Evolutionary conservation across 2,888 invertebrate genomes (phyloP).

Genomic region (Stenichneumon culpator): DNA sequence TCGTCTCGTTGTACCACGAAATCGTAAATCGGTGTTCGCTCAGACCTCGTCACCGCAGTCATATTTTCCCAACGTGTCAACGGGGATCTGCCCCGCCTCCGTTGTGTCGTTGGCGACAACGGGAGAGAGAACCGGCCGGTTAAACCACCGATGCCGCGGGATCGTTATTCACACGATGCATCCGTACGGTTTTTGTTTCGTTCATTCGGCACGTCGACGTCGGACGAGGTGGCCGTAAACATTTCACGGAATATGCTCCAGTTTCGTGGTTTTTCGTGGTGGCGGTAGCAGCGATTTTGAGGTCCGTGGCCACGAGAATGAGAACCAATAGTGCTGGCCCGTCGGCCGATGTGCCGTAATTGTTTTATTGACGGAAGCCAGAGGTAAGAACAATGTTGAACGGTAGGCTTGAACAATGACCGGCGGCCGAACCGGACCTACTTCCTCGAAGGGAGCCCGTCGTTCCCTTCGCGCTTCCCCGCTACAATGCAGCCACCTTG

Average conservation of each 20-base stretch:
- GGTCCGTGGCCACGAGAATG: not conserved
- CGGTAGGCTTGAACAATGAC: conserved; percentile 29
- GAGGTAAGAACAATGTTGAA: conserved; percentile 34
- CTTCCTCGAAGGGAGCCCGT: conserved; percentile 43
- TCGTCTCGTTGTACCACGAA: conserved; percentile 40
- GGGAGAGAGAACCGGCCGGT: not conserved
- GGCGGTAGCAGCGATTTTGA: not conserved
- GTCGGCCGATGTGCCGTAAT: conserved; percentile 36
- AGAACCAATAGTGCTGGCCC: not conserved
- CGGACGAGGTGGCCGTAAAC: conserved; percentile 27
- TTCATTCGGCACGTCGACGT: conserved; percentile 22
- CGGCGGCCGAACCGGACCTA: conserved; percentile 27
- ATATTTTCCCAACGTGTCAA: conserved; percentile 63
- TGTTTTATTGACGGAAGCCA: conserved; percentile 46
- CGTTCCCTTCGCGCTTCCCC: conserved; percentile 1
- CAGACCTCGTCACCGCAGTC: conserved; percentile 50
- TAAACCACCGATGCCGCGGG: conserved; percentile 47
- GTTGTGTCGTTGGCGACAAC: not conserved
- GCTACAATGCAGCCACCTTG: not conserved
- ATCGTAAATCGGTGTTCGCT: conserved; percentile 53
- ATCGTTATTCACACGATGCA: not conserved
- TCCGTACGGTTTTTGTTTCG: conserved; percentile 8
- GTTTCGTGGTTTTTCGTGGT: conserved; percentile 48
- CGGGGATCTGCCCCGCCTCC: conserved; percentile 45
- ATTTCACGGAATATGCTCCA: conserved; percentile 55